Base-by-base conservation (phyloP, 2,888 invertebrate species). In the Cerastis leucographa region DNA sequence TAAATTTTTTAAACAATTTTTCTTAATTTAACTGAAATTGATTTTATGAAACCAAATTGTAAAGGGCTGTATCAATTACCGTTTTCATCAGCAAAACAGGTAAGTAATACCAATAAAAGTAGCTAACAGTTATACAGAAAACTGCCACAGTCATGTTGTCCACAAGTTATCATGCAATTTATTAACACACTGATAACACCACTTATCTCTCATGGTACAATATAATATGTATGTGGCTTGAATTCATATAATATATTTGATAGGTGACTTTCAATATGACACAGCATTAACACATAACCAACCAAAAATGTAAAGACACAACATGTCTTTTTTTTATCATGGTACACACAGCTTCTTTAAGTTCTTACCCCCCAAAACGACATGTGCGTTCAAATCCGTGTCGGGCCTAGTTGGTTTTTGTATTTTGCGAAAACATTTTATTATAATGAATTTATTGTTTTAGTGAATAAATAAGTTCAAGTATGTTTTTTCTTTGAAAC, bases 141-240 rank as follows among this genome's bases (percentile, higher is more conserved):
- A 76, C 61, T 73, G 71, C 64, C 56, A 72, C 40, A n/a, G n/a
- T n/a, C n/a, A 61, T 78, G 68, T 78, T 40, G 29, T 64, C 67
- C 19, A 62, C 76, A 64, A 75, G 78, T 76, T 87, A 85, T 85
- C 85, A 76, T 80, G 73, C 78, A 85, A 86, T 87, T 85, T 80
- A 72, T 87, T 77, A 74, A 77, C 79, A 87, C 74, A 87, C 76
- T 80, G 86, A 86, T 86, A 86, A 87, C 65, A 68, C 64, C 40
- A 77, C 64, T 76, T 80, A 85, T 86, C 78, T 80, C 66, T 69
- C 40, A 61, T 76, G 29, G 64, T 77, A 22, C 69, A 78, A 78
- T 64, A 64, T 44, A 69, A 65, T 67, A 67, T 65, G 65, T 70
- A 76, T 72, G 62, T 7, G 0, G 66, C 54, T 78, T 61, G 51